Evolutionary conservation across 2,113 vertebrate genomes (phyloP), one percentile per base, ranked within the genome.

Genomic region (Tapirus terrestris): DNA sequence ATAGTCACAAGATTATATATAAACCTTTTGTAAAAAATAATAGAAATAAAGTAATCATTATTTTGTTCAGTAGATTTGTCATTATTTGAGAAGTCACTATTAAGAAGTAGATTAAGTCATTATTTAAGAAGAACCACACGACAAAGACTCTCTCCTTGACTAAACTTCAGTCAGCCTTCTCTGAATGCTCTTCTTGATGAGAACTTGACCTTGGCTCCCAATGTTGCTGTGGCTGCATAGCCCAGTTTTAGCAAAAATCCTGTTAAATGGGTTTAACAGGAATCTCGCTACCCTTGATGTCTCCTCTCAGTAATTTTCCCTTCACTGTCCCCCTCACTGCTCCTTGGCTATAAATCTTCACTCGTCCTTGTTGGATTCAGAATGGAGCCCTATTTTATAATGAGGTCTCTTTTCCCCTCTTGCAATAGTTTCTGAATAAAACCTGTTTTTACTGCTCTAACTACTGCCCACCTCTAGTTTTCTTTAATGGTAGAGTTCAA

Each of bases 41-140:
- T n/a, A 58, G n/a, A 89, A 89, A 53, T 53, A 53, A 90, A 93
- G 51, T 36, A 21, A 85, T 60, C 67, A 81, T 93, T 80, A 72
- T 60, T 91, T 89, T 82, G 21, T 4, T 85, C 11, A n/a, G 9
- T 67, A 82, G 5, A 73, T 53, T 39, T 39, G 7, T 29, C 33
- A 21, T 43, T 79, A 33, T 83, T 81, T 27, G 18, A 86, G 27
- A 51, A 82, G 33, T 39, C 39, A 39, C 39, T 39, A 39, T 39
- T 39, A 39, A 39, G 39, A 39, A 39, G 39, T 39, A 39, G 39
- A 39, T 2, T 39, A 39, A 39, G 7, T 29, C 33, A 21, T 43
- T 79, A 33, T 83, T 81, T 27, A 23, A 86, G 27, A 51, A 82
- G 33, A 68, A 39, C 21, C n/a, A 29, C 1, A 1, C 6, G 63